Evolutionary conservation across 2,888 invertebrate species (phyloP).

Genomic region (Drosophila anomelani): DNA sequence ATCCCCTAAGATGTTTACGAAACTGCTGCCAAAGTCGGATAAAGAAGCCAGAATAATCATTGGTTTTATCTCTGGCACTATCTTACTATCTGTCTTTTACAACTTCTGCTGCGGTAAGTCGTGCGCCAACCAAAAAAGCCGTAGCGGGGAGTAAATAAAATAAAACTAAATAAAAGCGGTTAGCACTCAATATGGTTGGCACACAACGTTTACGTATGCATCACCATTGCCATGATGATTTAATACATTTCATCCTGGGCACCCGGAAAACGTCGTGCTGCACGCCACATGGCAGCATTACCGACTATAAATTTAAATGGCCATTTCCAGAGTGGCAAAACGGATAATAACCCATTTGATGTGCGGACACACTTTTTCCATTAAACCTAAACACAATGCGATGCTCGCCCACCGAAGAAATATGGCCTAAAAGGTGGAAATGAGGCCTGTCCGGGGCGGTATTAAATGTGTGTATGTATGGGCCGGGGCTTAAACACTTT

Average conservation of each 20-base stretch:
- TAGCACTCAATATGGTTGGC: conserved; percentile 20
- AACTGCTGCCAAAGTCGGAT: conserved; percentile 13
- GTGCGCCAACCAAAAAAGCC: conserved; percentile 10
- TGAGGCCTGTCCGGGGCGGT: conserved; percentile 11
- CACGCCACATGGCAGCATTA: conserved; percentile 32
- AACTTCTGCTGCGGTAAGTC: conserved; percentile 13
- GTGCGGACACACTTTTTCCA: conserved; percentile 35
- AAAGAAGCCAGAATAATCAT: conserved; percentile 11
- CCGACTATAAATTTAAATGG: conserved; percentile 43
- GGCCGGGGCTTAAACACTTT: conserved; percentile 34
- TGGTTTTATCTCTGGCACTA: conserved; percentile 16
- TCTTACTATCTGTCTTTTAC: conserved; percentile 20
- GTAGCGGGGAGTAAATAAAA: conserved; percentile 16
- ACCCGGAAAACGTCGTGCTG: conserved; percentile 14
- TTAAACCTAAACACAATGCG: conserved; percentile 43
- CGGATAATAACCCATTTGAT: conserved; percentile 47
- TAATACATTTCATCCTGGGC: conserved; percentile 26
- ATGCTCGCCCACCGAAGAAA: conserved; percentile 37
- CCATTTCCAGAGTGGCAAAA: conserved; percentile 46
- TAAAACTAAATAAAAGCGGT: conserved; percentile 19
- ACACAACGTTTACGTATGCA: conserved; percentile 29
- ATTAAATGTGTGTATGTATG: conserved; percentile 23
- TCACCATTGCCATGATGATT: conserved; percentile 18
- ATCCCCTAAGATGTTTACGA: conserved; percentile 16
- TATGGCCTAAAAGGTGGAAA: conserved; percentile 20